Evolutionary conservation across 2,113 vertebrate genomes (phyloP), one percentile per base, ranked within the genome.

Genomic region (Actenoides hombroni): DNA sequence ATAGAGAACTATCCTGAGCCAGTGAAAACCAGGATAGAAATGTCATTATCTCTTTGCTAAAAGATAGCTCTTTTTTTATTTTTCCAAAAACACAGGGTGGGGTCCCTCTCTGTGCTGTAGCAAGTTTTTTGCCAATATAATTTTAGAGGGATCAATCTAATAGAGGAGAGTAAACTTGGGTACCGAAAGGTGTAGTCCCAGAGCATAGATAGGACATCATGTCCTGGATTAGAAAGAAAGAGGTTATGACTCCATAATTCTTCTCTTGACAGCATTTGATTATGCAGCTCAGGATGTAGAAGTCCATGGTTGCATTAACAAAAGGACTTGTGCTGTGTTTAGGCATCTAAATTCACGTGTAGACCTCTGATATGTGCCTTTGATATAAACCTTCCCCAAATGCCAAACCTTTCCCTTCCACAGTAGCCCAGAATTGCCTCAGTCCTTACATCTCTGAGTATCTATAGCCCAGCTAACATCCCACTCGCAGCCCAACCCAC

Each of bases 171-270:
- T 60, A 60, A 86, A 80, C 10, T 1, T 51, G 29, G 3, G 9
- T 74, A 39, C 20, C 15, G 51, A 0, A 0, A 1, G 4, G 13
- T 2, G 5, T 79, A 51, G 20, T 75, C 11, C 54, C 13, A 29
- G 18, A 9, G 11, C 6, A 35, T 6, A 19, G 64, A 44, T 17
- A 42, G 28, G 15, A 53, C 0, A 0, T 63, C 10, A 29, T 18
- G 19, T 74, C 40, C 59, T 88, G 67, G 59, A 35, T 75, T 20
- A 39, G 9, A 10, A 15, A 24, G 18, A 20, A 60, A 84, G 31
- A 71, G 31, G 13, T 56, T 67, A 33, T 33, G 13, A 65, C 18
- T 31, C 16, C 21, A 18, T 28, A 26, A 61, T 70, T 95, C 90
- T 78, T 40, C 10, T 68, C 64, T 74, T 33, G 21, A 40, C 20